Conservation (phyloP, 2,797 vertebrate genomes). For the Alcedo quadribrachys region DNA sequence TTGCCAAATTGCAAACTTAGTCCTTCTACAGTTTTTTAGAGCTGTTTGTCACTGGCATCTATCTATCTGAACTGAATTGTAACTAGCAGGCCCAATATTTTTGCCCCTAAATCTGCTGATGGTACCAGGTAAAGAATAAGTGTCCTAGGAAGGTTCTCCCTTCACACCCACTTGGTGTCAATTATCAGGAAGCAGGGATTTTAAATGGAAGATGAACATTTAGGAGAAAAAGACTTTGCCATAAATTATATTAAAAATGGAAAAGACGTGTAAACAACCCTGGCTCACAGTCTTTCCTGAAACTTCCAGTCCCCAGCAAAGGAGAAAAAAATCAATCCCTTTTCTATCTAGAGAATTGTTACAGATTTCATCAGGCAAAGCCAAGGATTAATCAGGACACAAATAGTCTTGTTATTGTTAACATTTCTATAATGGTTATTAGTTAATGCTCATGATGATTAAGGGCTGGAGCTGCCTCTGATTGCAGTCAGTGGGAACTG, state of each 20-base stretch:
- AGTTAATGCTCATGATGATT: conserved; percentile 41
- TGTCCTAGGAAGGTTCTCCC: background rate
- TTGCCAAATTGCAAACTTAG: background rate
- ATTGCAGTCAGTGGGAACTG: conserved; percentile 47
- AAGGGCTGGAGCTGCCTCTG: conserved; percentile 22
- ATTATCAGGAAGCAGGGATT: background rate
- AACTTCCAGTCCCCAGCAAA: background rate
- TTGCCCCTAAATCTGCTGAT: background rate
- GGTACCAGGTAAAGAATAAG: background rate
- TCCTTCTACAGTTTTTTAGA: background rate
- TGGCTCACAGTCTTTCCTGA: background rate
- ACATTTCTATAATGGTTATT: conserved; percentile 54
- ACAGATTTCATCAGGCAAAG: background rate
- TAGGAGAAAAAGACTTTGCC: background rate
- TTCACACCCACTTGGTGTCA: background rate
- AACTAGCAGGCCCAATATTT: background rate
- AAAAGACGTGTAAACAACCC: background rate
- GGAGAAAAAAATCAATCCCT: background rate
- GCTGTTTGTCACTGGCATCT: background rate
- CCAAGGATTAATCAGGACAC: conserved; percentile 25
- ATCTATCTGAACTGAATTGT: background rate
- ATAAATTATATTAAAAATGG: background rate
- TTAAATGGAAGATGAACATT: background rate
- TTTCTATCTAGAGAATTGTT: background rate
- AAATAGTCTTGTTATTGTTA: conserved; percentile 36